Conservation (phyloP, 1,140 invertebrate genomes). For the Drosophila repletoides region DNA sequence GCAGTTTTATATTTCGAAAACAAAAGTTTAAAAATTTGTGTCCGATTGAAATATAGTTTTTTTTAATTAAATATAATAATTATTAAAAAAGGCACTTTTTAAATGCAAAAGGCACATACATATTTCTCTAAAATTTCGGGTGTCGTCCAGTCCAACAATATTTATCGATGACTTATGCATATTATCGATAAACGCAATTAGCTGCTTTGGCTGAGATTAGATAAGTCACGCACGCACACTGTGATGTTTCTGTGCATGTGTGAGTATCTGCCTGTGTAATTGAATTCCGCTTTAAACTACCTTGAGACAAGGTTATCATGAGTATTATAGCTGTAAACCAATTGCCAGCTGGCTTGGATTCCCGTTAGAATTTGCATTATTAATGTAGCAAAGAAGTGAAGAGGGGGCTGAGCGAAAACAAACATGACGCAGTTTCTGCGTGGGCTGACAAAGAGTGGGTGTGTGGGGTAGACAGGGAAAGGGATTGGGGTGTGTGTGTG, state of each 20-base stretch:
- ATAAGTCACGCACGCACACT: conserved; percentile 31
- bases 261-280: conserved; percentile 7
- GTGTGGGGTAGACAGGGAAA: conserved; percentile 9
- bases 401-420: background rate
- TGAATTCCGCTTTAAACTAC: conserved; percentile 58
- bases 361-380: conserved; percentile 24
- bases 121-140: no score
- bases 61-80: no score
- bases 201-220: conserved; percentile 46
- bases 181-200: conserved; percentile 45
- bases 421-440: conserved; percentile 5
- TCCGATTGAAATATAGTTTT: no score
- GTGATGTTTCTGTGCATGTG: background rate
- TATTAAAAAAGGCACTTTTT: no score
- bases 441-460: conserved; percentile 9
- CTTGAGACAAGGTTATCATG: conserved; percentile 49
- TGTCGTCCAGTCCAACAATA: background rate
- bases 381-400: conserved; percentile 10
- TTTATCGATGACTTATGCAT: conserved; percentile 21
- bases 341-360: conserved; percentile 15
- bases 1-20: no score
- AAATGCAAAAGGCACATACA: no score
- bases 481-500: no score
- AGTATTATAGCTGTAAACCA: conserved; percentile 10
- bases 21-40: no score